phyloP scores from a whole-genome alignment of 2,113 vertebrate genomes.

The Eulacestoma nigropectus region DNA sequence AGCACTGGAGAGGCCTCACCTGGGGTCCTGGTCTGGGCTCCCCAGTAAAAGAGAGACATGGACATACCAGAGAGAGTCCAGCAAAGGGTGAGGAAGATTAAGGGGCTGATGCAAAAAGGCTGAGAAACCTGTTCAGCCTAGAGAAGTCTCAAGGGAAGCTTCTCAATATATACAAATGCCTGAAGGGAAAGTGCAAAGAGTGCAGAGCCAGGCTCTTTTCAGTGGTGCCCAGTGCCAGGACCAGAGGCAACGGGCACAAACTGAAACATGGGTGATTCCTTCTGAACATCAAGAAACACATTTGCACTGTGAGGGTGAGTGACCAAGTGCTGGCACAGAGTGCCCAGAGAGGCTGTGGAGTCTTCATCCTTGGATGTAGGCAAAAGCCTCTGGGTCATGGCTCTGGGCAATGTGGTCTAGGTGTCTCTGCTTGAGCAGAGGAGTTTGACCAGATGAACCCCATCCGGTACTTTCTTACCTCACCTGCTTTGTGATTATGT shows the following conservation, averaged over 20 bases:
- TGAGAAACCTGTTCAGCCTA: neutral
- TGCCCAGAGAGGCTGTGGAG: neutral
- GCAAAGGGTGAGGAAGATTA: neutral
- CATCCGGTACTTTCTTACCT: neutral
- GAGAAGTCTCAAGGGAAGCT: neutral
- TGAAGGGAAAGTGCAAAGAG: neutral
- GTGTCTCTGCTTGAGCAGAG: neutral
- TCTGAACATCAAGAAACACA: neutral
- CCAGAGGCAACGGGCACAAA: neutral
- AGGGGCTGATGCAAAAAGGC: neutral
- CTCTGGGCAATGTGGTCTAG: neutral
- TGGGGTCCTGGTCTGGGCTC: neutral
- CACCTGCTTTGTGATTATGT: neutral
- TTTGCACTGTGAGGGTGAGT: neutral
- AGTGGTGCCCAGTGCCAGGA: neutral
- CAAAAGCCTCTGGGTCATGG: fast-evolving
- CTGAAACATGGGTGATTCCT: neutral
- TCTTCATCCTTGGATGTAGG: neutral
- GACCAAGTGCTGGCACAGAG: neutral
- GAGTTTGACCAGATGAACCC: neutral
- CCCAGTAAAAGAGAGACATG: neutral
- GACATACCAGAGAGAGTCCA: neutral
- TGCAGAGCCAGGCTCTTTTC: neutral
- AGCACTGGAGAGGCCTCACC: neutral
- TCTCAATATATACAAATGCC: neutral